phyloP scores from a whole-genome alignment of 1,140 invertebrate species.

The Arion vulgaris region DNA sequence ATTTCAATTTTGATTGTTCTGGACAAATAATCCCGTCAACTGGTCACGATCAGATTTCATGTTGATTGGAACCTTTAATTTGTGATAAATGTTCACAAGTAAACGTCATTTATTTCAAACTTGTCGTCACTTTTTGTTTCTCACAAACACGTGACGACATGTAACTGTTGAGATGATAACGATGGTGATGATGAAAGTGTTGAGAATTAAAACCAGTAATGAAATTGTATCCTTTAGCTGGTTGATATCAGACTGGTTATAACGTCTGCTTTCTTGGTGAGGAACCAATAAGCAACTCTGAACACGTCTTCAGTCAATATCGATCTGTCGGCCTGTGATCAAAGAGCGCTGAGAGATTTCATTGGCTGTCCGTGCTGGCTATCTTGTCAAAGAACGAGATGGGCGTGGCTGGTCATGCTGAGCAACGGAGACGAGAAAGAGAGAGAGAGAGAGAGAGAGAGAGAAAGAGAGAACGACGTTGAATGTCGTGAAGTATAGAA shows the following conservation, averaged over 20 bases:
- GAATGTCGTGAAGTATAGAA: not conserved
- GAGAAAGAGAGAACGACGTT: not conserved
- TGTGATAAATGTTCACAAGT: too few species aligned
- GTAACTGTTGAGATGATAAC: not conserved
- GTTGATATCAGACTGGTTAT: conserved; percentile 3
- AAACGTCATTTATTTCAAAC: too few species aligned
- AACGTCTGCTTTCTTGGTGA: not conserved
- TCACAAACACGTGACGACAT: too few species aligned
- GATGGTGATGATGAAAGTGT: conserved; percentile 23
- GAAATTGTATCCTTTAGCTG: conserved; percentile 40
- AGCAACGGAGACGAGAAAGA: too few species aligned
- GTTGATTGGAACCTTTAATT: too few species aligned
- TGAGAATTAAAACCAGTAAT: conserved; percentile 53
- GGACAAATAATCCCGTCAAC: too few species aligned
- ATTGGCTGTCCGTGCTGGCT: conserved; percentile 1
- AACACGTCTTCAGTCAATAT: conserved; percentile 25
- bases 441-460: too few species aligned
- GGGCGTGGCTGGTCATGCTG: conserved; percentile 12
- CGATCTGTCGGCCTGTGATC: conserved; percentile 27
- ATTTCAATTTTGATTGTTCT: too few species aligned
- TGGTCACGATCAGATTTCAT: too few species aligned
- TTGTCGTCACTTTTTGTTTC: too few species aligned
- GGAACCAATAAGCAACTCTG: conserved; percentile 29
- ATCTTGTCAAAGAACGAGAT: not conserved
- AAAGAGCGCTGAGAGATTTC: not conserved